phyloP scores from a whole-genome alignment of 2,888 invertebrate genomes.

The Cataglyphis albicans region DNA sequence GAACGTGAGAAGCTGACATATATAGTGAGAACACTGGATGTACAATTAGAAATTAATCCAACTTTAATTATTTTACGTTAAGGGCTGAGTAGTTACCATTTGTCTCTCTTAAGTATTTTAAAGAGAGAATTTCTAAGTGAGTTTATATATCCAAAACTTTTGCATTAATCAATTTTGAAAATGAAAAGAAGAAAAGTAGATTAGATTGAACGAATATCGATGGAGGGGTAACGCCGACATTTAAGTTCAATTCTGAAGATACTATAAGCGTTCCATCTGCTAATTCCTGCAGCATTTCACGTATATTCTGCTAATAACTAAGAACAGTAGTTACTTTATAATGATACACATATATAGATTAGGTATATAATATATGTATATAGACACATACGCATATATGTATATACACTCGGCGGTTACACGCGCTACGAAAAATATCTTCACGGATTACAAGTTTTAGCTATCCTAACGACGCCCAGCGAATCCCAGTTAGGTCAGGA shows the following conservation, averaged over 20 bases:
- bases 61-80: background rate
- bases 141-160: slow-evolving; percentile 11
- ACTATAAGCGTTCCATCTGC: slow-evolving; percentile 35
- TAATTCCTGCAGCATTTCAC: slow-evolving; percentile 33
- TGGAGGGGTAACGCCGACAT: background rate
- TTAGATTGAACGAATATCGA: background rate
- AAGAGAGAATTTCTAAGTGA: background rate
- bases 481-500: slow-evolving; percentile 24
- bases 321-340: background rate
- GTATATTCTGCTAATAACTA: slow-evolving; percentile 14
- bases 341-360: background rate
- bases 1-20: background rate
- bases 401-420: background rate
- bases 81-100: background rate
- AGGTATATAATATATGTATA: background rate
- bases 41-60: background rate
- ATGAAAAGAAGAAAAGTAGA: background rate
- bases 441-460: slow-evolving; percentile 33
- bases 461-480: slow-evolving; percentile 11
- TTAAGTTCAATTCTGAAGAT: background rate
- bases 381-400: background rate
- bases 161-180: background rate
- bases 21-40: background rate
- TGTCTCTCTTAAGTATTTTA: background rate
- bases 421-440: slow-evolving; percentile 39